These are phyloP conservation scores for Pteropus rufus DNA, from an alignment of 2,797 vertebrate species.

Conservation along the genomic window DNA sequence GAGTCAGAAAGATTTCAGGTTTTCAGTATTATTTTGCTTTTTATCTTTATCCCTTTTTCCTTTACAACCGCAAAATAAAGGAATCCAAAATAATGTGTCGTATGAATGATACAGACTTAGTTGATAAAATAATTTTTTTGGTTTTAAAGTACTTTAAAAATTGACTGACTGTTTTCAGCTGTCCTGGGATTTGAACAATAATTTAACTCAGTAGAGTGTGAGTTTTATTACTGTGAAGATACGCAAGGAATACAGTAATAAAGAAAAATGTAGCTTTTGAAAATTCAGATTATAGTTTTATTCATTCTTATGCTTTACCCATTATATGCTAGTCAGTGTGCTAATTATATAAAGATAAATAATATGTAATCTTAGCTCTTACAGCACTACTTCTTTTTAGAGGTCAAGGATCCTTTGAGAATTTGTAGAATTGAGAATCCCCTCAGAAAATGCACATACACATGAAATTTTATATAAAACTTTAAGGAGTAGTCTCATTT, in stretches of 20 bases:
- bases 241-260: background rate
- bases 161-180: background rate
- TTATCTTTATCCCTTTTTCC: background rate
- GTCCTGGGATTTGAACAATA: background rate
- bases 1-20: background rate
- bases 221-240: slow-evolving; percentile 31
- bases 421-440: background rate
- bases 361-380: background rate
- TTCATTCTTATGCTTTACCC: background rate
- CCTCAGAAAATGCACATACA: background rate
- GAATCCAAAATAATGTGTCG: background rate
- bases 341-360: background rate
- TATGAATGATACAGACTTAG: background rate
- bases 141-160: slow-evolving; percentile 45
- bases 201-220: background rate
- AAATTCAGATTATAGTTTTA: background rate
- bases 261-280: slow-evolving; percentile 13
- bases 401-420: background rate
- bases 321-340: background rate
- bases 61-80: slow-evolving; percentile 39
- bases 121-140: background rate
- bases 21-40: background rate
- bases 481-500: background rate
- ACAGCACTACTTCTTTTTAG: background rate
- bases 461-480: background rate